Percentiles rank a stretch among this genome's conserved stretches.
Evolutionary conservation across 2,113 vertebrate genomes (phyloP).

Genomic region (Oxyruncus cristatus): DNA sequence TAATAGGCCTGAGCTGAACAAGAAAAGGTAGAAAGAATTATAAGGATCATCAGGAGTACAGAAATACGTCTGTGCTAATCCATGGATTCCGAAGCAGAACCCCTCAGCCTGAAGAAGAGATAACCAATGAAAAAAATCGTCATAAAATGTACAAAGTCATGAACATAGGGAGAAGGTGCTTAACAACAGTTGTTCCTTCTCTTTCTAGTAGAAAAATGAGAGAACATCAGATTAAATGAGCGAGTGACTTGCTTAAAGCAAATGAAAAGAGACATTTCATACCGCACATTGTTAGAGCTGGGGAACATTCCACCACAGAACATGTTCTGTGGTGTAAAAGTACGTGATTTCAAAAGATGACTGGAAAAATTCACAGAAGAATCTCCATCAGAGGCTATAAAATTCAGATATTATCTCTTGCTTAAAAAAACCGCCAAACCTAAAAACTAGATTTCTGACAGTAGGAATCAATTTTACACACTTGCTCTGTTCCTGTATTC

Average conservation of each 20-base stretch:
- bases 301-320: neutral
- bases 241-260: neutral
- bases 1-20: neutral
- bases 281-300: neutral
- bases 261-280: neutral
- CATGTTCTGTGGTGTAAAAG: neutral
- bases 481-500: neutral
- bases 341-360: neutral
- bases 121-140: neutral
- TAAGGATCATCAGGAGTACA: neutral
- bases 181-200: neutral
- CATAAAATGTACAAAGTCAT: neutral
- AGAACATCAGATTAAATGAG: fast-evolving
- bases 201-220: neutral
- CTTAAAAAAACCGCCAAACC: neutral
- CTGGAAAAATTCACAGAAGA: neutral
- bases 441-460: neutral
- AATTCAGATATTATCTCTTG: neutral
- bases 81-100: neutral
- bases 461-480: neutral
- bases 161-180: neutral
- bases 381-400: neutral
- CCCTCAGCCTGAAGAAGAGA: neutral
- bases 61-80: neutral
- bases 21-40: neutral